Base-by-base conservation (phyloP, 2,797 vertebrate genomes). In the Denticeps clupeoides region DNA sequence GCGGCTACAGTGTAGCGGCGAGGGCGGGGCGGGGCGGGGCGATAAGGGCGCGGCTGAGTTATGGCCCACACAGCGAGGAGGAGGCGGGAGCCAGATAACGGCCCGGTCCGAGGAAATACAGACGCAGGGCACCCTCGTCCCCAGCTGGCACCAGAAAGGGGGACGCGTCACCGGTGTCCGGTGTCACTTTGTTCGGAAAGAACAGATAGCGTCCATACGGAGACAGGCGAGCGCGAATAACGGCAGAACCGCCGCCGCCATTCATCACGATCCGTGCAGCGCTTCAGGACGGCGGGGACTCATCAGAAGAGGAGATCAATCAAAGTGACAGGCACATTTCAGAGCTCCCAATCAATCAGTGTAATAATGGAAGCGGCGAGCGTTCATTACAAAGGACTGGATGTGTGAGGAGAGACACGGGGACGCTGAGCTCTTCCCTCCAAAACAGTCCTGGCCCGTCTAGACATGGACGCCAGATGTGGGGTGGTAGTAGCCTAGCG, bases 21-120 rank as follows among this genome's bases (percentile, higher is more conserved):
- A 16, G 44, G 24, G 8, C 9, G 51, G 64, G 68, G 53, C 57
- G 42, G 33, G 29, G 27, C 15, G 55, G 55, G 29, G 18, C 43
- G 37, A 79, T 77, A 82, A 79, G 68, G 56, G n/a, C 62, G 49
- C 51, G 77, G 77, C 82, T 82, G 80, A 83, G 69, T 81, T 79
- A 77, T 79, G 72, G 47, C 19, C 41, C 19, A 51, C 47, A 47
- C 11, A 52, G 43, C 43, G 41, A 23, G 56, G 47, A 45, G 12
- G 41, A 24, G 46, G 59, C 46, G 31, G 42, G 45, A 43, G 16
- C 29, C 22, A 8, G 19, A 45, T 41, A 26, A 25, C 43, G 13
- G 21, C n/a, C 29, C 47, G 10, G 46, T n/a, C n/a, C n/a, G n/a
- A n/a, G n/a, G n/a, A n/a, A n/a, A n/a, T n/a, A n/a, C n/a, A n/a